Conservation (phyloP, 2,888 invertebrate genomes). For the Lysandra bellargus region DNA sequence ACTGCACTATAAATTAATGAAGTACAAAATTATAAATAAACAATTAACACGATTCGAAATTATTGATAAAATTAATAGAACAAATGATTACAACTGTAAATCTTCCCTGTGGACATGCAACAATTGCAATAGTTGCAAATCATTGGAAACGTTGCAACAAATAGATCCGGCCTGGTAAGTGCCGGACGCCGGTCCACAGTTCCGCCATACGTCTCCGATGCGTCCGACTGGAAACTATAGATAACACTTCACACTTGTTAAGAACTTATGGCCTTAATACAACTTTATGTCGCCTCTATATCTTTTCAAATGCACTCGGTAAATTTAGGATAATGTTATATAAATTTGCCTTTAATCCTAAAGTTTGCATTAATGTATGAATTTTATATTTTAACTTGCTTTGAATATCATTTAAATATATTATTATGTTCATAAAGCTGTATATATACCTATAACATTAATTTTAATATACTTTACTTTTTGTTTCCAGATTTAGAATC, state of each 20-base stretch:
- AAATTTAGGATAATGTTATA: constrained; percentile 4
- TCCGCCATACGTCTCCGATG: constrained; percentile 41
- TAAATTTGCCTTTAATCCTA: constrained; percentile 8
- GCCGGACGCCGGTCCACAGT: constrained; percentile 40
- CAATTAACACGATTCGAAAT: background rate
- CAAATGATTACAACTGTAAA: background rate
- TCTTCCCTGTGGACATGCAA: background rate
- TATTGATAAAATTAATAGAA: background rate
- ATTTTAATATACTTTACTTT: too few species aligned
- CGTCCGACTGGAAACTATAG: constrained; percentile 46
- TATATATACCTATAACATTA: too few species aligned
- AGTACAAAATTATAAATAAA: too few species aligned
- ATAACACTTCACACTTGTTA: constrained; percentile 44
- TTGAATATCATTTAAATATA: too few species aligned
- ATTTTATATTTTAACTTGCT: too few species aligned
- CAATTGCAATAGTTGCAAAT: constrained; percentile 7
- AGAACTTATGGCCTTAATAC: constrained; percentile 41
- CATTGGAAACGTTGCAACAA: constrained; percentile 37
- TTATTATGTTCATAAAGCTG: background rate
- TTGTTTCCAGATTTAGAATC: too few species aligned
- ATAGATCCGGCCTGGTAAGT: constrained; percentile 43
- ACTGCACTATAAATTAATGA: too few species aligned
- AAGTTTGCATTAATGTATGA: background rate
- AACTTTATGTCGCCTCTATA: constrained; percentile 31
- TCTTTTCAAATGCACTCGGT: constrained; percentile 18